Evolutionary conservation across 2,113 vertebrate genomes (phyloP).

Genomic region (Ochotona princeps): DNA sequence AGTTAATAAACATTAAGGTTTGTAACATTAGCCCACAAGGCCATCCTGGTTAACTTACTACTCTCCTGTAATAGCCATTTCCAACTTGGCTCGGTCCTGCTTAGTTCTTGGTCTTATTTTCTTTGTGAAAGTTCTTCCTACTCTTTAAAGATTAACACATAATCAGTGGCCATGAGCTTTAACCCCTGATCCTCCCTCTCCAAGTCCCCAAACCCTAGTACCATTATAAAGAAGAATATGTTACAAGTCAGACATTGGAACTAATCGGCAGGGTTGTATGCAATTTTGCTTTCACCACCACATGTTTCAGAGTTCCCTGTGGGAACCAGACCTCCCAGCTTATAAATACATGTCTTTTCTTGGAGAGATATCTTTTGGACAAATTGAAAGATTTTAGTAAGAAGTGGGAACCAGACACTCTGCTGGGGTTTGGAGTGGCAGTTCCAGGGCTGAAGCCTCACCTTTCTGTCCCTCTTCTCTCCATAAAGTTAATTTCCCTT

Average conservation of each 20-base stretch:
- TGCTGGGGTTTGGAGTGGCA: no score
- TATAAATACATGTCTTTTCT: background rate
- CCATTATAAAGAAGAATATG: background rate
- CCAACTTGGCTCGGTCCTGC: background rate
- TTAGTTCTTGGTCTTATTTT: background rate
- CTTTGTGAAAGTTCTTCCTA: background rate
- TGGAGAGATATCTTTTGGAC: background rate
- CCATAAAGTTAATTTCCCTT: no score
- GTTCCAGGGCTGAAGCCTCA: no score
- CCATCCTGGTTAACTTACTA: background rate
- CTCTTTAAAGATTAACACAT: slow-evolving; percentile 46
- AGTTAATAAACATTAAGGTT: background rate
- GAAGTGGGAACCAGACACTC: background rate
- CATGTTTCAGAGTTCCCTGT: background rate
- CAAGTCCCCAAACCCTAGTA: background rate
- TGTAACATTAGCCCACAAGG: background rate
- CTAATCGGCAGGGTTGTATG: background rate
- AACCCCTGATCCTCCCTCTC: no score
- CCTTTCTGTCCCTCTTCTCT: no score
- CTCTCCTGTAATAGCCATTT: background rate
- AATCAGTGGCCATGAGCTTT: background rate
- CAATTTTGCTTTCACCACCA: background rate
- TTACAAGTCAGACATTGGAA: background rate
- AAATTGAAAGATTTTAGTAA: background rate
- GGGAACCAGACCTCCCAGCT: background rate